Conservation (phyloP, 2,888 invertebrate species). For the Cheilosia variabilis region DNA sequence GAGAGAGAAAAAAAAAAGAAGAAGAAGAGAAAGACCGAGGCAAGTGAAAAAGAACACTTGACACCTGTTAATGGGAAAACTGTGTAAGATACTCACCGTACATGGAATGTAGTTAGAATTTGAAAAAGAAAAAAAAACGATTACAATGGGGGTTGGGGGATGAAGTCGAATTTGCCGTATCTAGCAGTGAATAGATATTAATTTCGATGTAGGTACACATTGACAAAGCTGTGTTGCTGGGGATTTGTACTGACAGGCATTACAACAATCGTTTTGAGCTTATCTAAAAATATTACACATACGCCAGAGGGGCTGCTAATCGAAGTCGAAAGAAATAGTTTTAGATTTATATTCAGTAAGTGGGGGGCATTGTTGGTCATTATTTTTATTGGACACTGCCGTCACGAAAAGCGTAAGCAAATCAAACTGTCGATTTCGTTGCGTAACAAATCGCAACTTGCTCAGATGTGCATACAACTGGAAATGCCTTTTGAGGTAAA, state of each 20-base stretch:
- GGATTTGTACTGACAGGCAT: background rate
- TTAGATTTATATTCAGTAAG: no score
- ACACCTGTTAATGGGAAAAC: conserved; percentile 73
- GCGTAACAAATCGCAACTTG: no score
- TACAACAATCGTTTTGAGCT: background rate
- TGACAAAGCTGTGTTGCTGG: background rate
- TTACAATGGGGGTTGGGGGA: conserved; percentile 35
- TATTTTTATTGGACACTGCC: no score
- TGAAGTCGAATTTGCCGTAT: conserved; percentile 34
- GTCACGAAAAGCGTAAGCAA: no score
- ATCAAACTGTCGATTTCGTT: no score
- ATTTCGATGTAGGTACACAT: conserved; percentile 46
- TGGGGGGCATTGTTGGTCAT: no score
- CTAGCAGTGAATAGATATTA: background rate
- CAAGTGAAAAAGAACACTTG: conserved; percentile 38
- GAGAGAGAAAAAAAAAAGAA: background rate
- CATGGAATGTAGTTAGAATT: conserved; percentile 17
- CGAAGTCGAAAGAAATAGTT: background rate
- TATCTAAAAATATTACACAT: conserved; percentile 49
- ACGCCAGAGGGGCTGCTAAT: conserved; percentile 47
- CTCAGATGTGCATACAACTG: no score
- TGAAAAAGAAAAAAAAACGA: background rate
- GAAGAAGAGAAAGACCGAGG: background rate
- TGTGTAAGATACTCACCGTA: conserved; percentile 54
- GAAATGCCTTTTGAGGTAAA: no score